A percentile compares a stretch with the other conserved stretches of the same genome.
Evolutionary conservation across 2,797 vertebrate species (phyloP).

Genomic region (Pagetopsis macropterus): DNA sequence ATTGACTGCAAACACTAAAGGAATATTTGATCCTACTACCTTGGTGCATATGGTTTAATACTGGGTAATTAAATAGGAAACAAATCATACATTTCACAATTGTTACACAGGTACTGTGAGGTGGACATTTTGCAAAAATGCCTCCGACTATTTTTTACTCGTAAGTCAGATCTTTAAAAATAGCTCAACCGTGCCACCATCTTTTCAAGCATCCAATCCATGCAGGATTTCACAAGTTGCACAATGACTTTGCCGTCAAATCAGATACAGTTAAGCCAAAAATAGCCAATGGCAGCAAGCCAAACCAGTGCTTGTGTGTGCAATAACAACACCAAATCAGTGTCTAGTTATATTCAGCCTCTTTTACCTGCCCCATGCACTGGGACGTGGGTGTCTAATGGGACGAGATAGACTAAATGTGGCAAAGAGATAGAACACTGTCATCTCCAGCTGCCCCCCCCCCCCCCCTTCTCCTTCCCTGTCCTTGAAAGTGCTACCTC

Average conservation of each 20-base stretch:
- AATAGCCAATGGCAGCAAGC: constrained; percentile 21
- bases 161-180: constrained; percentile 33
- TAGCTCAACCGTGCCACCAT: constrained; percentile 11
- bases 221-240: constrained; percentile 19
- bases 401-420: constrained; percentile 51
- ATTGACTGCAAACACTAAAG: constrained; percentile 3
- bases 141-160: neutral
- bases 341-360: constrained; percentile 23
- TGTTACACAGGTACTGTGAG: neutral
- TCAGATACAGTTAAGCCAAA: constrained; percentile 3
- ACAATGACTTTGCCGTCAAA: constrained; percentile 30
- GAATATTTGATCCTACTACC: neutral
- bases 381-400: constrained; percentile 42
- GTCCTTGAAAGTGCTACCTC: constrained; percentile 78
- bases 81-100: neutral
- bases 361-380: constrained; percentile 22
- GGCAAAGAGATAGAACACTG: constrained; percentile 49
- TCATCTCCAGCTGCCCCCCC: constrained; percentile 51
- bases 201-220: constrained; percentile 21
- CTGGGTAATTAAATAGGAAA: no score
- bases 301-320: constrained; percentile 25
- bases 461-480: constrained; percentile 61
- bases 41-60: constrained; percentile 2
- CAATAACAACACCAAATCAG: constrained; percentile 17
- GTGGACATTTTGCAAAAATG: neutral